Base-by-base conservation (phyloP, 2,888 invertebrate species). In the Thera britannica region DNA sequence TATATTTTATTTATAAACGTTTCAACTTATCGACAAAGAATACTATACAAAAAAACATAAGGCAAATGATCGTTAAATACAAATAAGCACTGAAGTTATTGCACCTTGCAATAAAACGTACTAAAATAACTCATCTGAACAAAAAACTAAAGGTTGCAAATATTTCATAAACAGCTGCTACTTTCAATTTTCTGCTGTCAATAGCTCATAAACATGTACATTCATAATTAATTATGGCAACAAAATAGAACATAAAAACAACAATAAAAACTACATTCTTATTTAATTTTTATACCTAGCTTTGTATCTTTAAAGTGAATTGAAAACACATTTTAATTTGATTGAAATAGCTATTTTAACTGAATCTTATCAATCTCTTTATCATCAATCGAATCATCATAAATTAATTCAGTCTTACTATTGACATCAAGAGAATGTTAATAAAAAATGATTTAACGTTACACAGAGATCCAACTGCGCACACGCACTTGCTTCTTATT, bases 121-220 rank as follows among this genome's bases (percentile, higher is more conserved):
- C 60, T 35, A 2, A 34, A 63, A 57, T 60, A 58, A 48, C 38
- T 60, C 49, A 63, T 62, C 36, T 56, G 57, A 55, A 48, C 68
- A 72, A 64, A 71, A 65, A 75, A 72, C 67, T 11, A 70, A 67
- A 67, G 65, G 70, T 68, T 63, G 60, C 66, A 66, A 72, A 74
- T 72, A 74, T 77, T 79, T 75, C 71, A 73, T 72, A 67, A 62
- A 71, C 85, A 84, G 80, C 79, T 84, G 83, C 73, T 77, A 67
- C 72, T 74, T 79, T 73, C 74, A 75, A 77, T 77, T 77, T 74
- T 74, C 76, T 77, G 79, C 83, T 82, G 83, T 81, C 82, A 75
- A 79, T 82, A 79, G 75, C 68, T 81, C 75, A 81, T 73, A 71
- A 64, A 68, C 59, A 62, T 71, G 35, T 65, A 66, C 72, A 70